Evolutionary conservation across 2,113 vertebrate genomes (phyloP), one percentile per base, ranked within the genome.

Genomic region (Nerophis ophidion): DNA sequence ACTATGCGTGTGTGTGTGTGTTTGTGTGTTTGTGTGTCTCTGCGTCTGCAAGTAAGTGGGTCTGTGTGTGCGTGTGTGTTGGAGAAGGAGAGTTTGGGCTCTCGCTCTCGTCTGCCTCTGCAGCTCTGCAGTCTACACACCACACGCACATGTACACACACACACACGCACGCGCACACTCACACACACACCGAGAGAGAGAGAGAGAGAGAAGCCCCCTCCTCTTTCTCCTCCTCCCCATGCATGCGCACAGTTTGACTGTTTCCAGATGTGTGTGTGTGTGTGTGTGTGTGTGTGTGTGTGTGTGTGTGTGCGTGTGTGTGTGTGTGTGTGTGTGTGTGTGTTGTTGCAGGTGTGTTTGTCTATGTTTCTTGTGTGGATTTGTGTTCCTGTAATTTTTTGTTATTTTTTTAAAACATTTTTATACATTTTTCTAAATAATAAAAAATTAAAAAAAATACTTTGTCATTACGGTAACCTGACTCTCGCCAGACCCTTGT

Each of bases 251-350:
- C 86, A 81, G 83, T 68, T 77, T 91, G 90, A 92, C 89, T 90
- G 88, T 84, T 91, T 92, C 91, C 91, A 92, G 91, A 91, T 92
- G 91, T 91, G 86, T 71, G 81, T 70, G 68, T 60, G 56, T 60
- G 68, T 17, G 19, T 26, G 26, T 26, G 26, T 26, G 26, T 26
- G 26, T 26, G 26, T 26, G 26, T 26, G 26, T 26, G 26, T 26
- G 26, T 26, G 26, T 26, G 72, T 64, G 61, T 59, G 70, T 66
- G 69, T 63, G 61, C 62, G 26, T 64, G 26, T 26, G 26, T 26
- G 26, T 26, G 26, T 26, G 26, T 26, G 26, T 26, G 26, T 26
- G 26, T 26, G 26, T 26, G 26, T 26, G 26, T 26, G 26, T 26
- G 26, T 26, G 26, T 26, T 26, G 19, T 26, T 26, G 19, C 19